Percentiles rank a stretch among this genome's conserved stretches.
Evolutionary conservation across 1,140 invertebrate genomes (phyloP).

Genomic region (Bombus haemorrhoidalis): DNA sequence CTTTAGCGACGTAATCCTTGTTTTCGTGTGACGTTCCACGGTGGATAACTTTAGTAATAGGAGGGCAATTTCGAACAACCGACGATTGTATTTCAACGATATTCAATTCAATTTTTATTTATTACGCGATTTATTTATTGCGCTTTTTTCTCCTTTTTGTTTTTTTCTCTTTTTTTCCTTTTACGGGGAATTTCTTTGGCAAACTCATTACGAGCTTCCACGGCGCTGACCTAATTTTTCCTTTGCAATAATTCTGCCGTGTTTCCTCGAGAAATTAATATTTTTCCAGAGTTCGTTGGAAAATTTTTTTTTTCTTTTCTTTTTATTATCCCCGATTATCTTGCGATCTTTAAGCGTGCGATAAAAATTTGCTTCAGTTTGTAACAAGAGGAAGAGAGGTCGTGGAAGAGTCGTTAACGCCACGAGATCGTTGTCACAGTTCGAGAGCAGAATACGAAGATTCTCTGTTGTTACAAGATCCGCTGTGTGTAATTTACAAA

Average conservation of each 20-base stretch:
- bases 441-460: background rate
- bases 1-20: background rate
- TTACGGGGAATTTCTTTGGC: background rate
- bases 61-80: too few relatives aligned
- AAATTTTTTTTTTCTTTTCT: too few relatives aligned
- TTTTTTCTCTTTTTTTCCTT: too few relatives aligned
- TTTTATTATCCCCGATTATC: background rate
- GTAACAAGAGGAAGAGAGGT: too few relatives aligned
- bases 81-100: background rate
- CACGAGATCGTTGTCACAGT: background rate
- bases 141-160: too few relatives aligned
- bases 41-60: background rate
- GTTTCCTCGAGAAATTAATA: background rate
- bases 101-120: background rate
- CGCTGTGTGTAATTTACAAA: slow-evolving; percentile 1
- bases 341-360: too few relatives aligned
- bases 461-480: background rate
- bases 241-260: background rate
- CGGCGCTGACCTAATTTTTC: background rate
- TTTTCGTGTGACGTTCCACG: background rate
- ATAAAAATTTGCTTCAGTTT: background rate
- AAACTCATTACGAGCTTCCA: background rate
- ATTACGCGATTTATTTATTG: background rate
- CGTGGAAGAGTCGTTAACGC: fast-evolving
- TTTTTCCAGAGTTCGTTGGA: background rate